Percentiles rank a stretch among this genome's conserved stretches.
These are phyloP conservation scores for Sylvilagus floridanus DNA, from an alignment of 2,797 vertebrate genomes.

Conservation along the genomic window DNA sequence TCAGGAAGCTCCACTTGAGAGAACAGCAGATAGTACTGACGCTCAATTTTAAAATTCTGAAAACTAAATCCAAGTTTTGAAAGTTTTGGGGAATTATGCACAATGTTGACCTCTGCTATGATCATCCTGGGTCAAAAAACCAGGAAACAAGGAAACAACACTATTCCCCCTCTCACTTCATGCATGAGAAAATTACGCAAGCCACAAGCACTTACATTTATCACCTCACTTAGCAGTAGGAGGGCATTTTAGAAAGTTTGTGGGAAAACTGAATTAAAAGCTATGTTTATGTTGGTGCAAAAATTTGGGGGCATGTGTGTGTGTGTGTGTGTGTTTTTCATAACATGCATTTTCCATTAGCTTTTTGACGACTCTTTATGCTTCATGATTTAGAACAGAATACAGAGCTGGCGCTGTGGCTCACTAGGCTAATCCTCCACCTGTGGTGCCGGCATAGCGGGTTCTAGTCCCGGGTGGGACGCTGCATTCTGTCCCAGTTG, in stretches of 20 bases:
- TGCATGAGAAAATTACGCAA: neutral
- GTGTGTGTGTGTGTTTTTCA: no score
- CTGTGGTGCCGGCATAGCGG: no score
- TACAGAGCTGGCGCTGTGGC: neutral
- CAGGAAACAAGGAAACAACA: neutral
- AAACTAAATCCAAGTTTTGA: constrained; percentile 34
- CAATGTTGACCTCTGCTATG: neutral
- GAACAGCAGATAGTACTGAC: neutral
- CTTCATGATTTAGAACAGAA: constrained; percentile 22
- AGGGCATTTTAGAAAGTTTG: no score
- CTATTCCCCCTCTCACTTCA: neutral
- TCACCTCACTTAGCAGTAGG: neutral
- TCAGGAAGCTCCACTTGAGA: neutral
- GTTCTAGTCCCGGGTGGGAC: no score
- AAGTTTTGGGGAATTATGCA: neutral
- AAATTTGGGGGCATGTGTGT: no score
- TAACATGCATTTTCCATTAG: no score
- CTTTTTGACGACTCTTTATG: no score
- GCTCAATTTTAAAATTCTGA: constrained; percentile 35
- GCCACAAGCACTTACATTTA: neutral
- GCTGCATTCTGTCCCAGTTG: no score
- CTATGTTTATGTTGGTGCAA: no score
- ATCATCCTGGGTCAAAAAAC: neutral
- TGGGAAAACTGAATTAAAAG: no score
- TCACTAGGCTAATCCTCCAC: no score